Conservation (phyloP, 2,888 invertebrate genomes). For the Calameuta pallipes region DNA sequence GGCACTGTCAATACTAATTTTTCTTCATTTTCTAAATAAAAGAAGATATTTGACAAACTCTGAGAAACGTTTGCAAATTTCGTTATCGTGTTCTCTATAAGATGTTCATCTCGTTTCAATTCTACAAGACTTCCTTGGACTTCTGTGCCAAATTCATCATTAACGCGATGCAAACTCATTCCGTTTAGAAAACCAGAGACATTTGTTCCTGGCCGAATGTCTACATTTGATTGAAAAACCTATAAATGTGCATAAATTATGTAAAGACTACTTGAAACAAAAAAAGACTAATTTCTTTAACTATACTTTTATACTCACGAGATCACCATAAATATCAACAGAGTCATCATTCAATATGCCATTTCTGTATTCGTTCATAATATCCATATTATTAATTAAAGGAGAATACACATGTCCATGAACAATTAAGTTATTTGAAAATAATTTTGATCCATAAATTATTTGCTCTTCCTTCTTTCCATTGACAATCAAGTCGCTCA, state of each 20-base stretch:
- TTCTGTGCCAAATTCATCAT: constrained; percentile 6
- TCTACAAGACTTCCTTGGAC: not conserved
- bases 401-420: constrained; percentile 31
- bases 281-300: not conserved
- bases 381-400: constrained; percentile 35
- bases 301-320: constrained; percentile 34
- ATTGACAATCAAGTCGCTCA: constrained; percentile 41
- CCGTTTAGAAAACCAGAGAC: constrained; percentile 39
- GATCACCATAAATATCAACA: constrained; percentile 45
- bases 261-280: not conserved
- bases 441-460: constrained; percentile 36
- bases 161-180: constrained; percentile 18
- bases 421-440: constrained; percentile 36
- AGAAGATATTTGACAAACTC: constrained; percentile 32
- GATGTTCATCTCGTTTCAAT: constrained; percentile 21
- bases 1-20: constrained; percentile 32
- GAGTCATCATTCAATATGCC: constrained; percentile 39
- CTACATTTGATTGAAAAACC: constrained; percentile 40
- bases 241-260: constrained; percentile 18
- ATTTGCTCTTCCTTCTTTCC: constrained; percentile 30
- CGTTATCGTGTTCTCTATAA: constrained; percentile 28
- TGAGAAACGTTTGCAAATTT: constrained; percentile 14
- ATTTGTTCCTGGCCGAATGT: constrained; percentile 19
- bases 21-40: constrained; percentile 46
- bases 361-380: constrained; percentile 31